Percentiles rank a stretch among this genome's conserved stretches.
Evolutionary conservation across 2,113 vertebrate genomes (phyloP).

Genomic region (Xiphophorus hellerii): DNA sequence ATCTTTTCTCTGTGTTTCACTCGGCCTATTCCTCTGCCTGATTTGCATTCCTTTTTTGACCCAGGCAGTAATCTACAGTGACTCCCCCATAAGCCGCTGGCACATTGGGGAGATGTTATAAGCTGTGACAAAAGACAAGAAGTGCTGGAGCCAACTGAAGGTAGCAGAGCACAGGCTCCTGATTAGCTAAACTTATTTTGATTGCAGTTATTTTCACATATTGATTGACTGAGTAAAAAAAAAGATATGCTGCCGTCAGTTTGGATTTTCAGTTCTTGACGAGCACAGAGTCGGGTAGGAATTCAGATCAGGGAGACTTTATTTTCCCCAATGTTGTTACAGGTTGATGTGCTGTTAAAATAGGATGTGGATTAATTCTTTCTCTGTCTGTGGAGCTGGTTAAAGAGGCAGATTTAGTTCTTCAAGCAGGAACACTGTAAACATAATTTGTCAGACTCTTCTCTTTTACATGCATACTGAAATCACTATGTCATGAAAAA

Average conservation of each 20-base stretch:
- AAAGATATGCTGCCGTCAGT: background rate
- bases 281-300: background rate
- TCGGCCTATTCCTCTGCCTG: constrained; percentile 56
- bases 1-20: constrained; percentile 34
- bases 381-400: constrained; percentile 42
- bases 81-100: constrained; percentile 74
- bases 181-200: constrained; percentile 58
- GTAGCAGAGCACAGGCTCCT: constrained; percentile 62
- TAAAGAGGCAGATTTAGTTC: constrained; percentile 22
- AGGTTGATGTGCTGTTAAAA: constrained; percentile 25
- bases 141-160: constrained; percentile 63
- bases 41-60: constrained; percentile 71
- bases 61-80: constrained; percentile 73
- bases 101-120: constrained; percentile 72
- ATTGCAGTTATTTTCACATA: constrained; percentile 15
- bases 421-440: constrained; percentile 20
- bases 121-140: constrained; percentile 73
- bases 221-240: constrained; percentile 2
- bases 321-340: constrained; percentile 11
- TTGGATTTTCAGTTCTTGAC: background rate
- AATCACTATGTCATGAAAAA: constrained; percentile 22
- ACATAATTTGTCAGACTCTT: constrained; percentile 36
- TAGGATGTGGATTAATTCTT: constrained; percentile 24
- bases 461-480: constrained; percentile 17
- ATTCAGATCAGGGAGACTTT: constrained; percentile 6